These are phyloP conservation scores for Eubasilissa splendida DNA, from an alignment of 2,888 invertebrate species.

Conservation along the genomic window DNA sequence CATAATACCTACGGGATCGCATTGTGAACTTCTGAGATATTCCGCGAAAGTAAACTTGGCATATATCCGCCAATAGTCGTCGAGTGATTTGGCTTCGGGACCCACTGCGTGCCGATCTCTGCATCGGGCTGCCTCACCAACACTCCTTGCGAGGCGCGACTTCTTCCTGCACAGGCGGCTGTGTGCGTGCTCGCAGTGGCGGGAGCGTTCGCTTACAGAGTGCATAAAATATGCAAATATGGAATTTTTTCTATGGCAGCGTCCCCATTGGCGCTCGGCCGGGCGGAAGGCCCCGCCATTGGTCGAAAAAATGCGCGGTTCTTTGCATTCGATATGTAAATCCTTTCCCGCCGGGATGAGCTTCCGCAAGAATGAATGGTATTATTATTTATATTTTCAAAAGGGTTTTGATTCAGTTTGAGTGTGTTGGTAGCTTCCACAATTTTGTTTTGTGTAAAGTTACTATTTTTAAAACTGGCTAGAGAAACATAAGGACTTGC, in stretches of 20 bases:
- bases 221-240: slow-evolving; percentile 58
- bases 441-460: no score
- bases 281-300: slow-evolving; percentile 46
- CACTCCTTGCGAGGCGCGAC: slow-evolving; percentile 4
- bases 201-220: slow-evolving; percentile 27
- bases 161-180: not conserved
- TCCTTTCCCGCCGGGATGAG: slow-evolving; percentile 30
- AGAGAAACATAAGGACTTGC: no score
- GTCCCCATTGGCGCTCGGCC: slow-evolving; percentile 53
- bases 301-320: slow-evolving; percentile 43
- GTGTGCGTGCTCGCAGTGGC: slow-evolving; percentile 10
- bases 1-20: no score
- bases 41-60: no score
- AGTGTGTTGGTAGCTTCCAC: not conserved
- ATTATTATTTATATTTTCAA: slow-evolving; percentile 5
- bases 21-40: no score
- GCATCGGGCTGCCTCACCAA: not conserved
- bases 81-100: no score
- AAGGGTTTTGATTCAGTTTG: slow-evolving; percentile 3
- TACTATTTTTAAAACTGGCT: no score
- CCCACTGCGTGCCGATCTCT: not conserved
- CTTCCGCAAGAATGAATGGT: slow-evolving; percentile 12
- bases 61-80: no score
- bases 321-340: slow-evolving; percentile 48
- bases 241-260: slow-evolving; percentile 46